A percentile compares a stretch with the other conserved stretches of the same genome.
Conservation (phyloP, 2,888 invertebrate species). For the Caradrina kadenii region DNA sequence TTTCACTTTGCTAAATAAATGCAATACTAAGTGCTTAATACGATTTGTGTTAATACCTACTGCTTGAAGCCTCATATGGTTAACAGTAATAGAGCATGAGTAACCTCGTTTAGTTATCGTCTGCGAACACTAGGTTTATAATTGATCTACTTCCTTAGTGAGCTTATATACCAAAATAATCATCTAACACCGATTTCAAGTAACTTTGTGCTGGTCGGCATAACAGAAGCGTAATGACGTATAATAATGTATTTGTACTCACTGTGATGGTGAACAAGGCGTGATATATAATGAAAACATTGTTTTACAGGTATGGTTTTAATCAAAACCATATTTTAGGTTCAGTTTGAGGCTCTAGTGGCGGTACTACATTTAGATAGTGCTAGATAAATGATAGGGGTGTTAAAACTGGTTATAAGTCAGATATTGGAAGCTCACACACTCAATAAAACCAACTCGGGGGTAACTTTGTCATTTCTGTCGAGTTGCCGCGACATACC, state of each 20-base stretch:
- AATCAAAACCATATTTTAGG: background rate
- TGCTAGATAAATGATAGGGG: background rate
- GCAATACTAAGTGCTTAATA: slow-evolving; percentile 41
- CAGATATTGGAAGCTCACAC: background rate
- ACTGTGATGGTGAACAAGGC: background rate
- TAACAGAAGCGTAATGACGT: background rate
- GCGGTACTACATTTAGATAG: background rate
- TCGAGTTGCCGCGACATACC: background rate
- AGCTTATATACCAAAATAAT: background rate
- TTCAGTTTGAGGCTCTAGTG: background rate
- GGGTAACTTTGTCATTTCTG: background rate
- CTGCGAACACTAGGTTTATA: background rate
- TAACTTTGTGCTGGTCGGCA: background rate
- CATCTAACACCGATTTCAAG: background rate
- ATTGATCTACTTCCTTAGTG: background rate
- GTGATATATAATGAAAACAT: background rate
- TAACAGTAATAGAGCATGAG: slow-evolving; percentile 30
- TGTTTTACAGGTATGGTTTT: background rate
- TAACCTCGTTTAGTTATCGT: slow-evolving; percentile 23
- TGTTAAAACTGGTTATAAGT: background rate
- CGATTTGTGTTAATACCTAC: slow-evolving; percentile 49
- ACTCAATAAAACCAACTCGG: background rate
- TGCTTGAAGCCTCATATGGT: slow-evolving; percentile 48
- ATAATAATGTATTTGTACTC: background rate
- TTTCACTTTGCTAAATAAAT: slow-evolving; percentile 37